Conservation (phyloP, 2,113 vertebrate genomes). For the Capreolus pygargus region DNA sequence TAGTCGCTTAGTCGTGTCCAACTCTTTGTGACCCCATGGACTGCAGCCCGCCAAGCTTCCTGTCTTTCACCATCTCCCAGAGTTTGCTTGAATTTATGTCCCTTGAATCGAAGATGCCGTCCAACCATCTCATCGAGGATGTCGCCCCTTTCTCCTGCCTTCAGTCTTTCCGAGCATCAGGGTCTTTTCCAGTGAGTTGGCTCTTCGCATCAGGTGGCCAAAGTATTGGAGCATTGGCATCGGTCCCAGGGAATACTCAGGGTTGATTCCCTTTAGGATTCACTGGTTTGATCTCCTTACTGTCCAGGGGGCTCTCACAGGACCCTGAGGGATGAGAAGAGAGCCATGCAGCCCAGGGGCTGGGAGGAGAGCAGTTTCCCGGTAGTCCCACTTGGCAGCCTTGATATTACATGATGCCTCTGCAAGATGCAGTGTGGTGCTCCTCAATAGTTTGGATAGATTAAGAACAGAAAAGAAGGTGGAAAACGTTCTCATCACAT, state of each 20-base stretch:
- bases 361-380: background rate
- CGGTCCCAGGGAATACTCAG: background rate
- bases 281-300: background rate
- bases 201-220: background rate
- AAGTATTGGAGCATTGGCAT: background rate
- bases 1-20: background rate
- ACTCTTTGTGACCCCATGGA: background rate
- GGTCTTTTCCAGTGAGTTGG: background rate
- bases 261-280: background rate
- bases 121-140: background rate
- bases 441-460: background rate
- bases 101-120: background rate
- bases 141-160: background rate
- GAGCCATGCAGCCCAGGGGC: too few species aligned
- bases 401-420: background rate
- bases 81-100: background rate
- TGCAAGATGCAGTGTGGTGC: background rate
- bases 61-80: background rate
- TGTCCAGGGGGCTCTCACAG: background rate
- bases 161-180: background rate
- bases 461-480: background rate
- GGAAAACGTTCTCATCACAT: background rate
- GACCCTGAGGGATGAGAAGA: background rate
- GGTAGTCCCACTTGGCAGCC: background rate
- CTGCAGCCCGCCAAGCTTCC: background rate